Evolutionary conservation across 1,140 invertebrate genomes (phyloP).

Genomic region (Melanaphis sacchari): DNA sequence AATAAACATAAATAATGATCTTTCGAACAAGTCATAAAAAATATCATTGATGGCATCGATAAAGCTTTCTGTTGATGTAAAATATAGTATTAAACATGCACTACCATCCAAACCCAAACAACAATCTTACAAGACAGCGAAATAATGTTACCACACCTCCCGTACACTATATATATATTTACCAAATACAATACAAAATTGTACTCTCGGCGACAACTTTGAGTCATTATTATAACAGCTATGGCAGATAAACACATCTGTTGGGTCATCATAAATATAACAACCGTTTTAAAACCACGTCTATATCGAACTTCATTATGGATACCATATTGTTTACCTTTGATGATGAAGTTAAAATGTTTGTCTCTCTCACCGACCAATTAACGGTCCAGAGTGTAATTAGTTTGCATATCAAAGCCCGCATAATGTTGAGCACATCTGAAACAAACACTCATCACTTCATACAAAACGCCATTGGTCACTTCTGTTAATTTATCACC

Average conservation of each 20-base stretch:
- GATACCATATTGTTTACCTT: neutral
- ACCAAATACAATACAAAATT: neutral
- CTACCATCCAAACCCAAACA: too few species aligned
- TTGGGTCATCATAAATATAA: neutral
- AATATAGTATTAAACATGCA: too few species aligned
- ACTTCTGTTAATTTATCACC: neutral
- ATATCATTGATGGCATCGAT: too few species aligned
- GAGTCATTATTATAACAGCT: neutral
- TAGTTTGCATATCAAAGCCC: neutral
- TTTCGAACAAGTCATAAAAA: too few species aligned
- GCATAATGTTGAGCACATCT: neutral
- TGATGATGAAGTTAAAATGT: neutral
- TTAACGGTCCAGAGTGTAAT: neutral
- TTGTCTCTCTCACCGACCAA: neutral
- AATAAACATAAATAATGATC: too few species aligned
- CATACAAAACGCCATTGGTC: neutral
- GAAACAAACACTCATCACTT: neutral
- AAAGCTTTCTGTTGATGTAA: too few species aligned
- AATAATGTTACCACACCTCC: too few species aligned
- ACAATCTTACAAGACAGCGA: too few species aligned
- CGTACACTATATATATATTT: too few species aligned
- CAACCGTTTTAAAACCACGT: neutral
- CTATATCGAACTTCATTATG: neutral
- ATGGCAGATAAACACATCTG: neutral
- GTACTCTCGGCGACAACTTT: too few species aligned